phyloP scores from a whole-genome alignment of 2,113 vertebrate genomes.

The Bufo gargarizans region DNA sequence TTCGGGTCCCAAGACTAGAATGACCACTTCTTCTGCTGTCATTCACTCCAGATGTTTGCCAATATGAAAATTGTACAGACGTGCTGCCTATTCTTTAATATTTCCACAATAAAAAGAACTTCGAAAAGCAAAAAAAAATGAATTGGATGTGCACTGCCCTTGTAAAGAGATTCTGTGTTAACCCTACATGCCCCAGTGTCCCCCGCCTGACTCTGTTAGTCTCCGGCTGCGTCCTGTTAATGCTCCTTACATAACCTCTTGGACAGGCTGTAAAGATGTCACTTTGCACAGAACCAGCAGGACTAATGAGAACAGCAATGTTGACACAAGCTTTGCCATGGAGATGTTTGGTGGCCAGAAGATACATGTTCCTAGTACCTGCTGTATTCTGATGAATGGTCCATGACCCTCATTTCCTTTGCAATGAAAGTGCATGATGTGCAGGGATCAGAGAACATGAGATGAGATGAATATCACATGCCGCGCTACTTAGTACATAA shows the following conservation, averaged over 20 bases:
- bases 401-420: constrained; percentile 45
- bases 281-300: constrained; percentile 21
- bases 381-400: constrained; percentile 53
- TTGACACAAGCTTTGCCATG: constrained; percentile 52
- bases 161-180: neutral
- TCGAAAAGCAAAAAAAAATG: no score
- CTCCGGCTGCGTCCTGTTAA: neutral
- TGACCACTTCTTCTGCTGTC: no score
- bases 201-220: neutral
- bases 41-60: no score
- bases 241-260: constrained; percentile 31
- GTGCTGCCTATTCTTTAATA: no score
- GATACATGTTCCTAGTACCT: constrained; percentile 36
- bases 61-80: no score
- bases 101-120: no score
- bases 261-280: constrained; percentile 47
- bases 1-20: no score
- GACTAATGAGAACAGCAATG: constrained; percentile 52
- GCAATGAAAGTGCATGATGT: neutral
- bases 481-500: neutral
- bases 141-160: no score
- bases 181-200: neutral
- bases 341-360: constrained; percentile 48
- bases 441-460: neutral
- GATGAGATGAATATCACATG: neutral